Evolutionary conservation across 53 echinoderm and acorn worm species (phyloP).

Genomic region (Holothuria leucospilota): DNA sequence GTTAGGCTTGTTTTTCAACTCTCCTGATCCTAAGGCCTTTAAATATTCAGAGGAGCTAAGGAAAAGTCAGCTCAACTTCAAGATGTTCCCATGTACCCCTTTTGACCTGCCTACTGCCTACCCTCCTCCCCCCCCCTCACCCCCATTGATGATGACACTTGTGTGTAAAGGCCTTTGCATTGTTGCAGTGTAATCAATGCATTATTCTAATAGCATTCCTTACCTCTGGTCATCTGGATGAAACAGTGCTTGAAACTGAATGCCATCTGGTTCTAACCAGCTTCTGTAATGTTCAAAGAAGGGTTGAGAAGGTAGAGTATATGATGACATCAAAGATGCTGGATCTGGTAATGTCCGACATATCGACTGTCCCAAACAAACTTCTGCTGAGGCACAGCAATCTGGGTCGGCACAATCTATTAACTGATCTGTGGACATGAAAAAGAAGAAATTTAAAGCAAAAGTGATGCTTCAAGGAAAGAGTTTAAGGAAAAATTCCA

Average conservation of each 20-base stretch:
- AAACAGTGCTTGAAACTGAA: constrained; percentile 67
- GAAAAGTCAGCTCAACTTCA: too few species aligned
- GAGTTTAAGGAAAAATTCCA: neutral
- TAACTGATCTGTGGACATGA: constrained; percentile 64
- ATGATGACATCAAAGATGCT: constrained; percentile 55
- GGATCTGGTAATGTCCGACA: constrained; percentile 83
- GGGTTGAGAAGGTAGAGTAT: constrained; percentile 63
- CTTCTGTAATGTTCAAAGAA: constrained; percentile 92
- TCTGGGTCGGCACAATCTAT: constrained; percentile 97
- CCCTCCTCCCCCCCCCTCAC: too few species aligned
- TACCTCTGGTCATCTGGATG: constrained; percentile 47
- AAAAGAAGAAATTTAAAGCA: neutral
- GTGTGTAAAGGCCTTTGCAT: too few species aligned
- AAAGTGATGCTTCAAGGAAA: too few species aligned
- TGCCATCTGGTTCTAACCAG: constrained; percentile 78
- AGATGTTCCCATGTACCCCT: too few species aligned
- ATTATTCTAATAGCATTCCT: too few species aligned
- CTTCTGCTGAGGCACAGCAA: constrained; percentile 74
- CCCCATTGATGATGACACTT: too few species aligned
- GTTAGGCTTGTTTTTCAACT: too few species aligned
- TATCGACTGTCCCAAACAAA: constrained; percentile 68
- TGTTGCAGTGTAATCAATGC: too few species aligned
- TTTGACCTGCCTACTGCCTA: too few species aligned
- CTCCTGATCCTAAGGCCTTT: too few species aligned
- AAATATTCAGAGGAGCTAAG: too few species aligned